Base-by-base conservation (phyloP, 2,888 invertebrate genomes). In the Macrophya alboannulata region DNA sequence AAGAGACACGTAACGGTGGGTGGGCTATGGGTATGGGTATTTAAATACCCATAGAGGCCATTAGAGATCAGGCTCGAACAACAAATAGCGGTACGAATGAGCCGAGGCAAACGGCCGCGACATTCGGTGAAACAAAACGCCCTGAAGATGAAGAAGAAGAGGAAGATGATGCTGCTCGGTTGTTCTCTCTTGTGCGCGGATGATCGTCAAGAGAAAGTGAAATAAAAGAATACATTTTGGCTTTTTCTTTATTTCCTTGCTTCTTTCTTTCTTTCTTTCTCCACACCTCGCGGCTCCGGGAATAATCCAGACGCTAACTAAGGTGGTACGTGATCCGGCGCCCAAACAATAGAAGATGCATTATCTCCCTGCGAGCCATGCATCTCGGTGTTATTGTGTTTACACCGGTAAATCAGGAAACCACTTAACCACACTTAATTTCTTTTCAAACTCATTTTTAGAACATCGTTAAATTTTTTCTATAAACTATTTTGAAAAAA, bases 41-140 rank as follows among this genome's bases (percentile, higher is more conserved):
- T 91, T 90, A 91, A 91, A 91, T 89, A 89, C 88, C 88, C 88
- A 88, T 89, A 88, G 89, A 88, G 86, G 86, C 90, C 91, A 90
- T 91, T 90, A 88, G 89, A 88, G 90, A 91, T 91, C 91, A 90
- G 88, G 86, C 88, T 90, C 87, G 87, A 88, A 89, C 89, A 90
- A 91, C 89, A 85, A 90, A 90, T 81, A 65, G 62, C 84, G 79
- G 77, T 37, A 81, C 51, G 79, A 55, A 65, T 84, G 68, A 65
- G 77, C 25, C 76, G 84, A 77, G 17, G 77, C 62, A 37, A 79
- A 51, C 37, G 21, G 40, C 43, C 55, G 43, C n/a, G 84, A 84
- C 59, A 84, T 48, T 84, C 51, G 31, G 48, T 77, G 79, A 51
- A 51, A 85, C 79, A 85, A 85, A 85, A 81, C 65, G 79, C 37